phyloP scores from a whole-genome alignment of 2,113 vertebrate genomes.

The Cyanoderma ruficeps region DNA sequence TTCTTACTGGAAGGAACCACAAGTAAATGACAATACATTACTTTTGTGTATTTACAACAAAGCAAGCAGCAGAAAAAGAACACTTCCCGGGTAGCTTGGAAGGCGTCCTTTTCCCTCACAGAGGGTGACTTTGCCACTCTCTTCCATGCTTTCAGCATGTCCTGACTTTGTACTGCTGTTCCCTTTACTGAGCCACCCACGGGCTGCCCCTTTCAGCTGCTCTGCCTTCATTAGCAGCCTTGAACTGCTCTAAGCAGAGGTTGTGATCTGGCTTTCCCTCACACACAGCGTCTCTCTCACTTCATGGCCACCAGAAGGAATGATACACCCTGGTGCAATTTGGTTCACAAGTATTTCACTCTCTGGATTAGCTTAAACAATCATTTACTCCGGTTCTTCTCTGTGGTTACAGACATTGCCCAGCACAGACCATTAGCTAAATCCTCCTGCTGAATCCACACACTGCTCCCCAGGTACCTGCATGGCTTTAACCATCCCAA shows the following conservation, averaged over 20 bases:
- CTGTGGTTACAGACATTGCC: not conserved
- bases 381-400: not conserved
- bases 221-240: not conserved
- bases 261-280: not conserved
- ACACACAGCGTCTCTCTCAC: not conserved
- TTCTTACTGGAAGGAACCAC: slow-evolving; percentile 55
- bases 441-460: not conserved
- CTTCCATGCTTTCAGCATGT: slow-evolving; percentile 44
- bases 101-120: slow-evolving; percentile 33
- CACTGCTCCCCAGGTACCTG: not conserved
- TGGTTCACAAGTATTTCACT: not conserved
- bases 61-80: slow-evolving; percentile 53
- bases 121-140: slow-evolving; percentile 20
- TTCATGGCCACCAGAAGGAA: not conserved
- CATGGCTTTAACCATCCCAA: not conserved
- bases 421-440: not conserved
- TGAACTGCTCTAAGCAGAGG: not conserved
- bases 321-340: not conserved
- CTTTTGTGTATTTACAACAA: slow-evolving; percentile 56
- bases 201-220: not conserved
- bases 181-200: slow-evolving; percentile 14
- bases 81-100: slow-evolving; percentile 46
- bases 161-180: not conserved
- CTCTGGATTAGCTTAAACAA: not conserved
- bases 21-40: slow-evolving; percentile 55